Evolutionary conservation across 2,113 vertebrate species (phyloP), one percentile per base, ranked within the genome.

Genomic region (Notechis scutatus): DNA sequence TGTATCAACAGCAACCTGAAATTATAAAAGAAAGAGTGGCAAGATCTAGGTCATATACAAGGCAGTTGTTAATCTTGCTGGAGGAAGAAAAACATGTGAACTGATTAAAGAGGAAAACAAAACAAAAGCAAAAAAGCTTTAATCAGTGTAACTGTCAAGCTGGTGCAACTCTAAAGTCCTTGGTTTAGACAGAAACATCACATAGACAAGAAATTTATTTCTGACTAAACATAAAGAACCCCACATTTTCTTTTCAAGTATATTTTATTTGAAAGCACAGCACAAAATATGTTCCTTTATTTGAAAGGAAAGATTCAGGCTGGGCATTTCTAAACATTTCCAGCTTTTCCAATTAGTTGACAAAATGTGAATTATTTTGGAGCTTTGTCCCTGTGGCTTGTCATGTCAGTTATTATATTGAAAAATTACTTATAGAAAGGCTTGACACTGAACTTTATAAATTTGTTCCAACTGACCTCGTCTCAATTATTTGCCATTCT

Each of bases 401-500:
- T 92, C 87, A 88, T 92, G 94, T 95, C 93, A 92, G 92, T 92
- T 95, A 91, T 90, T 95, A 94, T 95, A 91, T 85, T 94, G 88
- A 95, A 97, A 96, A 96, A 95, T 87, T 95, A 94, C 94, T 94
- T 96, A 95, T 96, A 95, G 95, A 92, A 95, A 93, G 86, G 86
- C 93, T 96, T 94, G 96, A 96, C 96, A 95, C 93, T 92, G 59
- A 96, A 95, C 94, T 95, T 94, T 89, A 93, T 95, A 96, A 95
- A 96, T 97, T 96, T 95, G 91, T 97, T 97, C 95, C 97, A 96
- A 95, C 94, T 96, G 96, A 97, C 96, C 96, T 97, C 97, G 94
- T 95, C 96, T 96, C 95, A 95, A 91, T 95, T 97, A 95, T 96
- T 97, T 96, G 95, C 94, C 95, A 96, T 95, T 87, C 92, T 97